phyloP scores from a whole-genome alignment of 2,797 vertebrate species.

The Catharus ustulatus region DNA sequence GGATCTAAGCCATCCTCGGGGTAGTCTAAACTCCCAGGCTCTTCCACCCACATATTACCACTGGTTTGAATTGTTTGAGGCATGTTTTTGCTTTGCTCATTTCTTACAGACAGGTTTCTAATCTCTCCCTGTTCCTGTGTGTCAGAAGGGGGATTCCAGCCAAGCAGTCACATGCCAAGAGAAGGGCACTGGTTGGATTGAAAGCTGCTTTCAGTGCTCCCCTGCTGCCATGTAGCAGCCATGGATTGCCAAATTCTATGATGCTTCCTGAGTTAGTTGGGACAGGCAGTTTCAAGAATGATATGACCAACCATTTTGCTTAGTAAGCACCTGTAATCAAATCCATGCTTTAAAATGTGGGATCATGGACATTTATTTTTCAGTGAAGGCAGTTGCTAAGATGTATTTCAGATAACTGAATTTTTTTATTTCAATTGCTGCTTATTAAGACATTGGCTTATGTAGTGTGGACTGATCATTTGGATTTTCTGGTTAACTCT shows the following conservation, averaged over 20 bases:
- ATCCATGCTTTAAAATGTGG: background rate
- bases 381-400: background rate
- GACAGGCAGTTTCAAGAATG: background rate
- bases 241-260: background rate
- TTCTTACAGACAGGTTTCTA: background rate
- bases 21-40: background rate
- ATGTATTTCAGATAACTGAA: background rate
- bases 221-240: background rate
- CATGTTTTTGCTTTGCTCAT: background rate
- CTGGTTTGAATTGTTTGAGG: background rate
- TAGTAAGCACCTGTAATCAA: background rate
- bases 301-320: background rate
- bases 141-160: background rate
- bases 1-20: background rate
- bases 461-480: background rate
- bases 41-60: background rate
- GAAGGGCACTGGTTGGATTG: background rate
- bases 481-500: background rate
- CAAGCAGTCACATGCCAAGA: background rate
- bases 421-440: background rate
- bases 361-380: background rate
- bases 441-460: background rate
- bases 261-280: background rate
- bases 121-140: background rate
- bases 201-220: background rate